Evolutionary conservation across 2,888 invertebrate species (phyloP).

Genomic region (Plebejus argus): DNA sequence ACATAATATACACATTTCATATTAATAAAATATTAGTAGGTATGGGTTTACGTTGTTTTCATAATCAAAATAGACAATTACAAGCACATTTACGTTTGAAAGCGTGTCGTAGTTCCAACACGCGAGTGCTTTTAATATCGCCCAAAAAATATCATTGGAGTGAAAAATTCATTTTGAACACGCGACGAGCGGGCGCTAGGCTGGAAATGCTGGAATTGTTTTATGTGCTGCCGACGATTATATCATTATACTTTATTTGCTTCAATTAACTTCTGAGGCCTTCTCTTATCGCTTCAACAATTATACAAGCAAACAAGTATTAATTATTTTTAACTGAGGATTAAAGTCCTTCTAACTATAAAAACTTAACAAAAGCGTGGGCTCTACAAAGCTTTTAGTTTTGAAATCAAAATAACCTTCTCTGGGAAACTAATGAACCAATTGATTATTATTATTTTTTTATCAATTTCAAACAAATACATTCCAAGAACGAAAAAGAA

Average conservation of each 20-base stretch:
- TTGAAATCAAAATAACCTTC: not conserved
- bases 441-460: not conserved
- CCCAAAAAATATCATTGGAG: slow-evolving; percentile 24
- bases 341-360: not conserved
- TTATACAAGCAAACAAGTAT: not conserved
- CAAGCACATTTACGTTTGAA: slow-evolving; percentile 8
- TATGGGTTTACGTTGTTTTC: not conserved
- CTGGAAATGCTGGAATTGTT: slow-evolving; percentile 26
- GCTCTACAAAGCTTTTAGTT: not conserved
- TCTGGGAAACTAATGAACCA: too few species aligned
- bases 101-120: slow-evolving; percentile 19
- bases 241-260: slow-evolving; percentile 28
- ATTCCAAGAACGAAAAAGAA: not conserved
- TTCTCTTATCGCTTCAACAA: not conserved
- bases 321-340: not conserved
- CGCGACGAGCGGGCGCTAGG: slow-evolving; percentile 10
- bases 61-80: slow-evolving; percentile 15
- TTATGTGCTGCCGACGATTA: slow-evolving; percentile 23
- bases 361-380: not conserved
- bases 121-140: slow-evolving; percentile 25
- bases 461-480: not conserved
- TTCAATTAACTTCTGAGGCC: slow-evolving; percentile 4
- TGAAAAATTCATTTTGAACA: slow-evolving; percentile 26
- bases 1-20: too few species aligned
- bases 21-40: too few species aligned